Base-by-base conservation (phyloP, 1,140 invertebrate genomes). In the Nautilus pompilius region DNA sequence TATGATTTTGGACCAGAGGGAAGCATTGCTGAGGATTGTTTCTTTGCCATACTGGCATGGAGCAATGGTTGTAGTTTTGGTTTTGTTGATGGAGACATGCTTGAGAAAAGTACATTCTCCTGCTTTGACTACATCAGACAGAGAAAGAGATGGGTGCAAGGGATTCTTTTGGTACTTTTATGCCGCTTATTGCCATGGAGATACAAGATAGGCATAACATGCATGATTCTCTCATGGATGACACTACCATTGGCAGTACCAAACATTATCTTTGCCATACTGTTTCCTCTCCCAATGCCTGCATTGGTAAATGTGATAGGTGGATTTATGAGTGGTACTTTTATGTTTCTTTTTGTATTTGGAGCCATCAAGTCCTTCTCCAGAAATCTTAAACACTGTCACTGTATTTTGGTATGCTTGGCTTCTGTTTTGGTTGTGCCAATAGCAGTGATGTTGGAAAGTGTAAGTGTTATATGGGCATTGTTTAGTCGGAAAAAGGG, bases 11-110 rank as follows among this genome's bases (percentile, higher is more conserved):
- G 95, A 6, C 84, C 92, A 51, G 94, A 97, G 81, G 95, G 95
- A 30, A 96, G 93, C 0, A 92, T 98, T n/a, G 95, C 96, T 28
- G 95, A 98, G 82, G 96, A 98, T 81, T 97, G 94, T 77, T 98
- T 90, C 78, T 98, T 98, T 84, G 93, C 92, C 0, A 95, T 98
- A 91, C 89, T 91, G 63, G 96, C 95, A 4, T 75, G 66, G 68
- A 71, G 68, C 20, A 62, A 71, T 62, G 77, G 77, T 0, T 93
- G 90, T 75, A 71, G 64, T 34, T 80, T 79, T 70, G 75, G 72
- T 10, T 80, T 74, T 60, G 74, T 79, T 54, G 77, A 80, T 22
- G 77, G 95, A 22, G 95, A 97, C 83, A 97, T 98, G 95, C 94
- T 93, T 89, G 95, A 98, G 80, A 96, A 98, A 78, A 95, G 93